phyloP scores from a whole-genome alignment of 2,888 invertebrate species.

The Ophioninae sp. region DNA sequence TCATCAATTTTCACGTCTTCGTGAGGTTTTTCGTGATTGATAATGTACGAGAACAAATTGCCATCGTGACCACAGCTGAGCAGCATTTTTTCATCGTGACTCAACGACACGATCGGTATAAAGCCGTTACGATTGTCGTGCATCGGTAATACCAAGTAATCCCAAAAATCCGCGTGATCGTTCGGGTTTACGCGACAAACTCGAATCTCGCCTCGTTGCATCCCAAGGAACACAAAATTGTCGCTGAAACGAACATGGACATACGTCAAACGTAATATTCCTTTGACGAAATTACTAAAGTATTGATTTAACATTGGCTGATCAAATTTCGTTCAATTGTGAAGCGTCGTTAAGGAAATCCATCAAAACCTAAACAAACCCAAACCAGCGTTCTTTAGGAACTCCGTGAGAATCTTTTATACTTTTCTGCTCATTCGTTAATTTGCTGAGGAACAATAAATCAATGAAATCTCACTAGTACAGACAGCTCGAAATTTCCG shows the following conservation, averaged over 20 bases:
- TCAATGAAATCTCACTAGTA: conserved; percentile 81
- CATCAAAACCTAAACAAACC: too few species aligned
- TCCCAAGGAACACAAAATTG: conserved; percentile 84
- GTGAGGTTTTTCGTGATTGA: conserved; percentile 68
- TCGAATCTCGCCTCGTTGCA: conserved; percentile 84
- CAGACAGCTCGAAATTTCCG: conserved; percentile 83
- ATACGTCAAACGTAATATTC: neutral
- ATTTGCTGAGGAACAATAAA: neutral
- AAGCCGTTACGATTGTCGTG: conserved; percentile 88
- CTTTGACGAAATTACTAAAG: neutral
- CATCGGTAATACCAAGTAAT: conserved; percentile 88
- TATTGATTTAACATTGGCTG: too few species aligned
- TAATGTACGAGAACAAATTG: conserved; percentile 87
- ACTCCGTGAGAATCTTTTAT: too few species aligned
- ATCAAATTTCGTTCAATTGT: too few species aligned
- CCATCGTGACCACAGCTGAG: conserved; percentile 89
- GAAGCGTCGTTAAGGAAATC: too few species aligned
- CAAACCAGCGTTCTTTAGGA: too few species aligned
- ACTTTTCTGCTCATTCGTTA: neutral
- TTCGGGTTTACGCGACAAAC: conserved; percentile 82
- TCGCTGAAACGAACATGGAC: conserved; percentile 71
- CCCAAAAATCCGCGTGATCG: conserved; percentile 83
- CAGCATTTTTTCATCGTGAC: conserved; percentile 83
- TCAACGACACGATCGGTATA: conserved; percentile 85
- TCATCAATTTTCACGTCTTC: conserved; percentile 58